A percentile compares a stretch with the other conserved stretches of the same genome.
These are phyloP conservation scores for Drosophila acutilabella DNA, from an alignment of 2,888 invertebrate genomes.

Conservation along the genomic window DNA sequence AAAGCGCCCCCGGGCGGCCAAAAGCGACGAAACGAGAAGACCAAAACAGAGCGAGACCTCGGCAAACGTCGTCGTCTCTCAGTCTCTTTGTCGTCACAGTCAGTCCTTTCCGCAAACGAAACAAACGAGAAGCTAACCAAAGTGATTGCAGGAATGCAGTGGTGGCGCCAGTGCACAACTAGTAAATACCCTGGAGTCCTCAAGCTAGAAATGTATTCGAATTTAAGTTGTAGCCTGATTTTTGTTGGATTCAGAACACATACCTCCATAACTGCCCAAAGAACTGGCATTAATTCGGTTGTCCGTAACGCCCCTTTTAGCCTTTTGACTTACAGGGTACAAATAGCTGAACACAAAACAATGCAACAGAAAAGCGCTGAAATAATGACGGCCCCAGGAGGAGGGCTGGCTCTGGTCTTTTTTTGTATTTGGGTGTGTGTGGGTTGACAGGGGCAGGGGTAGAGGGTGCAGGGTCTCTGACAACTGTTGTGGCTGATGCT, in stretches of 20 bases:
- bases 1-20: constrained; percentile 55
- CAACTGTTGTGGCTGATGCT: constrained; percentile 64
- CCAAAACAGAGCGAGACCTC: constrained; percentile 39
- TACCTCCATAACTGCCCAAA: constrained; percentile 8
- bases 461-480: constrained; percentile 21
- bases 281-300: constrained; percentile 28
- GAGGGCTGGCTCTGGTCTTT: constrained; percentile 45
- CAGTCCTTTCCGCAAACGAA: constrained; percentile 57
- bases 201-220: too few relatives aligned
- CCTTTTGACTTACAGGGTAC: constrained; percentile 40
- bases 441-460: not conserved
- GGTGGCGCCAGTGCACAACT: not conserved
- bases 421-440: constrained; percentile 13
- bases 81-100: constrained; percentile 34
- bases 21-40: constrained; percentile 44
- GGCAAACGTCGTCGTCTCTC: constrained; percentile 32
- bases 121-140: constrained; percentile 39
- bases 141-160: constrained; percentile 27
- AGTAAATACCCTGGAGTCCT: constrained; percentile 32
- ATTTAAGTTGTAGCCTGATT: too few relatives aligned
- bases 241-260: too few relatives aligned
- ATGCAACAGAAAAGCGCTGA: constrained; percentile 61
- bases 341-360: constrained; percentile 55
- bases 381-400: constrained; percentile 77
- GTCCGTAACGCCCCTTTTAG: constrained; percentile 11